A percentile compares a stretch with the other conserved stretches of the same genome.
These are phyloP conservation scores for Colossoma macropomum DNA, from an alignment of 2,113 vertebrate species.

Conservation along the genomic window DNA sequence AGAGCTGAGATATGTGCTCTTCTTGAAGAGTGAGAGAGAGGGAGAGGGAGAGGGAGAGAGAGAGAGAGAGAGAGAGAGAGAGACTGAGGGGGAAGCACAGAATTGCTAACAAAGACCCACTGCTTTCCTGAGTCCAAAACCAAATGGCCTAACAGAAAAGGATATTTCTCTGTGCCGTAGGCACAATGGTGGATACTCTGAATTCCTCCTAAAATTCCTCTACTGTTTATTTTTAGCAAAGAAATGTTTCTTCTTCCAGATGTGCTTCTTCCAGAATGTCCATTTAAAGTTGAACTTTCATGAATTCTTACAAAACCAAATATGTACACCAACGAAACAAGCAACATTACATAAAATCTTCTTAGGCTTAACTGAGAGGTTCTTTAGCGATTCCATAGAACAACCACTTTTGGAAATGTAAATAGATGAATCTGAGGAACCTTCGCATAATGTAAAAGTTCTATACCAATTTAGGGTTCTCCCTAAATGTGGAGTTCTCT, in stretches of 20 bases:
- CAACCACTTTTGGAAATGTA: too few species aligned
- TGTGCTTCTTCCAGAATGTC: not conserved
- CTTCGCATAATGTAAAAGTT: too few species aligned
- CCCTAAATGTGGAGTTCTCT: too few species aligned
- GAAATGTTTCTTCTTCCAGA: not conserved
- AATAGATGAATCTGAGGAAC: too few species aligned
- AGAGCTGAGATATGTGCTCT: slow-evolving; percentile 70
- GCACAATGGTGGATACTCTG: slow-evolving; percentile 18
- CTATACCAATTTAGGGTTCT: too few species aligned
- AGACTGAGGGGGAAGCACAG: slow-evolving; percentile 12
- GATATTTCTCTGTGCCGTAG: slow-evolving; percentile 22
- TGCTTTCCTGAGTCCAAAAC: slow-evolving; percentile 24
- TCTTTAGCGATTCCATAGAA: too few species aligned
- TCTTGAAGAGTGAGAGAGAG: slow-evolving; percentile 26
- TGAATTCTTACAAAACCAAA: not conserved
- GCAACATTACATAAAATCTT: too few species aligned
- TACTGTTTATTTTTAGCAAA: not conserved
- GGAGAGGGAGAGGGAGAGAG: slow-evolving; percentile 22
- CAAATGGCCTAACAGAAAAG: slow-evolving; percentile 17
- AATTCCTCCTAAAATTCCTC: slow-evolving; percentile 12
- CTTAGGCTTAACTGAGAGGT: too few species aligned
- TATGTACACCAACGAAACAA: not conserved
- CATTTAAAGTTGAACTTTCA: not conserved
- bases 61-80: not conserved
- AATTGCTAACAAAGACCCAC: slow-evolving; percentile 35